Percentiles rank a stretch among this genome's conserved stretches.
Evolutionary conservation across 2,797 vertebrate species (phyloP).

Genomic region (Cossypha heuglini): DNA sequence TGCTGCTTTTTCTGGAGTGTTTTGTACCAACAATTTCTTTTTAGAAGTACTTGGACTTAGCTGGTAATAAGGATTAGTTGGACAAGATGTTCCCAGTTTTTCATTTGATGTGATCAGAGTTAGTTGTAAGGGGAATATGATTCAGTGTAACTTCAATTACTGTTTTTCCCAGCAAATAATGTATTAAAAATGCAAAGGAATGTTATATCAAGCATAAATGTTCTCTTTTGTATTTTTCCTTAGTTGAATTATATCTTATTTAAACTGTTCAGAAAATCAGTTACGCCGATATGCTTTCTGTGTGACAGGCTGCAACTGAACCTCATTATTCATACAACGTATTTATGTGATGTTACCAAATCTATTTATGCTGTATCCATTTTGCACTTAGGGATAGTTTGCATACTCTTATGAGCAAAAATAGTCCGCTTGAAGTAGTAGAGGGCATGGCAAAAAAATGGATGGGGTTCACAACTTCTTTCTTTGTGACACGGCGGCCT

Average conservation of each 20-base stretch:
- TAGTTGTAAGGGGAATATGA: neutral
- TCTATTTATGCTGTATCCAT: conserved; percentile 72
- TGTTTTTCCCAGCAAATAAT: neutral
- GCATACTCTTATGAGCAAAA: conserved; percentile 60
- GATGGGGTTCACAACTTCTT: conserved; percentile 37
- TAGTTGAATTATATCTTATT: conserved; percentile 47
- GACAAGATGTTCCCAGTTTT: neutral
- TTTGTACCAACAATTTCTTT: neutral
- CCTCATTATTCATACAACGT: conserved; percentile 70
- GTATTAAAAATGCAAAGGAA: neutral
- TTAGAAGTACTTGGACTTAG: neutral
- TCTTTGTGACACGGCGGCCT: conserved; percentile 1
- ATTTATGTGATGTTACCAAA: conserved; percentile 65
- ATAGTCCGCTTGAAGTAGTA: conserved; percentile 68
- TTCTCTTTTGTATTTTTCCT: neutral
- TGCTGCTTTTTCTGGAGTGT: neutral
- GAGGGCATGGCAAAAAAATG: conserved; percentile 58
- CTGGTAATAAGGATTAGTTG: neutral
- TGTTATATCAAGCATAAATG: neutral
- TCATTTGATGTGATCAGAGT: neutral
- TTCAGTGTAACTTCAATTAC: neutral
- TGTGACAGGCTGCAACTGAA: conserved; percentile 68
- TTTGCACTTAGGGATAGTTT: conserved; percentile 70
- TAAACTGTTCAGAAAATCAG: conserved; percentile 66
- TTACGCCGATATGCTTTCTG: conserved; percentile 48